Base-by-base conservation (phyloP, 1,140 invertebrate species). In the Drosophila subpulchrella region DNA sequence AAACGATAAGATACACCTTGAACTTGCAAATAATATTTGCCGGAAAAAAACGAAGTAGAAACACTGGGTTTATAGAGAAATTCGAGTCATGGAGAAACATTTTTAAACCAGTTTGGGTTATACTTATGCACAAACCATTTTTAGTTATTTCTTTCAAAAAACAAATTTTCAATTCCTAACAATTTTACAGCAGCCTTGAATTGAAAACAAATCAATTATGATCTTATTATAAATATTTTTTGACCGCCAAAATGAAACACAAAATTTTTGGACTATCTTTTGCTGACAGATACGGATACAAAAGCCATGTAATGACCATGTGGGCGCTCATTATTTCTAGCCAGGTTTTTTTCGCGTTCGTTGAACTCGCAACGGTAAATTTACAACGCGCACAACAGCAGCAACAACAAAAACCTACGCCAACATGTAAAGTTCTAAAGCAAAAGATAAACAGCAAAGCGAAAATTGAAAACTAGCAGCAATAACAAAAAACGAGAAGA, bases 341-440 rank as follows among this genome's bases (percentile, higher is more conserved):
- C 73, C 73, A 78, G 62, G 74, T 77, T 83, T 77, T 76, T 81
- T 65, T 44, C 20, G 53, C 56, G 84, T 59, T 67, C 83, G 42
- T 83, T 88, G 71, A 89, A 88, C 84, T 63, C 80, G 60, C 38
- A 88, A 88, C 83, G 84, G 83, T 88, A 89, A 88, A 88, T 76
- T 88, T 88, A 86, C 83, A 86, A 65, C 71, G 81, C 46, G 34
- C 47, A 61, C 57, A 77, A 54, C 55, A 50, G 53, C 74, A 73
- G 47, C 58, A 72, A 50, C 3, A 46, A 20, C 58, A 88, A n/a
- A n/a, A n/a, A 80, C 80, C 85, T 89, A 89, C 84, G 85, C 84
- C 85, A 90, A 89, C 77, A 90, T 89, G 84, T 89, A 89, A 89
- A 90, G 84, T 89, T 89, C 84, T 89, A 89, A 90, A 47, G 77